A percentile compares a stretch with the other conserved stretches of the same genome.
phyloP scores from a whole-genome alignment of 2,888 invertebrate species.

The Digitonthophagus gazella region DNA sequence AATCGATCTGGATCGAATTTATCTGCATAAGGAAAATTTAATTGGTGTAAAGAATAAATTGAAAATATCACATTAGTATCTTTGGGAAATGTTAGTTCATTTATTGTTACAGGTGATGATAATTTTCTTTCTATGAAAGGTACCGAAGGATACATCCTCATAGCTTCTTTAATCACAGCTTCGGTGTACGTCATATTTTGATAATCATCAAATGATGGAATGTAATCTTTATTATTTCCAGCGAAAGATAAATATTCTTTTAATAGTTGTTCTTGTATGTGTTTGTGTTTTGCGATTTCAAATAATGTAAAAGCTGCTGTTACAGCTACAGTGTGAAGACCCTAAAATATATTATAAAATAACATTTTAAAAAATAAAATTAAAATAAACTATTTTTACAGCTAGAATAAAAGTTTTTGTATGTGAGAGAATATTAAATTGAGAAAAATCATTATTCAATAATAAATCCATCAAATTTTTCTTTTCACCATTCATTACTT shows the following conservation, averaged over 20 bases:
- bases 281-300: background rate
- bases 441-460: background rate
- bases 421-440: background rate
- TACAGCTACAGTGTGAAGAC: constrained; percentile 1
- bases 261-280: background rate
- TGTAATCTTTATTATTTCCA: background rate
- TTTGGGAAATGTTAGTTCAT: background rate
- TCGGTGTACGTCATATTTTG: constrained; percentile 1
- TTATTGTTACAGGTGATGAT: background rate
- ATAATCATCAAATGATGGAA: background rate
- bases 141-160: constrained; percentile 1
- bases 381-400: background rate
- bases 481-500: background rate
- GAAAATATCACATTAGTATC: constrained; percentile 4
- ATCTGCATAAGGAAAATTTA: background rate
- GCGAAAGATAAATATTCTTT: background rate
- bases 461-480: background rate
- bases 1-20: constrained; percentile 3
- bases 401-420: background rate
- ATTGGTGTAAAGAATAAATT: background rate
- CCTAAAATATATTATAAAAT: background rate
- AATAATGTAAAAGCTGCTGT: background rate
- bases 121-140: constrained; percentile 3
- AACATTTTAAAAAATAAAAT: background rate
- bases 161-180: background rate